Base-by-base conservation (phyloP, 2,113 vertebrate genomes). In the Istiophorus platypterus region DNA sequence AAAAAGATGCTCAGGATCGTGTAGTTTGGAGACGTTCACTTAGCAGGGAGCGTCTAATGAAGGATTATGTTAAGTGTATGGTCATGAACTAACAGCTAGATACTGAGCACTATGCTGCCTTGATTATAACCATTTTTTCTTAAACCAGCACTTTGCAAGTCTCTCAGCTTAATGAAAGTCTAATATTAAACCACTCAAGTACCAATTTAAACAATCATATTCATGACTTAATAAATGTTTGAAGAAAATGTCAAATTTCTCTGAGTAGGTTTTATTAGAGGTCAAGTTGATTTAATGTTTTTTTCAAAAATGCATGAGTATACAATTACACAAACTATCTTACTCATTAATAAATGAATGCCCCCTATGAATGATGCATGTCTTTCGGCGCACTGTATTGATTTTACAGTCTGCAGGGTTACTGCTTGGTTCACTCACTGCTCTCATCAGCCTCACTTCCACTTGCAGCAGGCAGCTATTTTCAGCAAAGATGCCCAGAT, bases 181-280 rank as follows among this genome's bases (percentile, higher is more conserved):
- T 29, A 58, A 57, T 26, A 47, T 1, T 20, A 72, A 47, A 42
- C 54, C 27, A 68, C 45, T 56, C 13, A 2, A 72, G 34, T 20
- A 29, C 15, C 39, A 5, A 7, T 73, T 52, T 26, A 57, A 24
- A 37, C 20, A 14, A 56, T 54, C 7, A 56, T 61, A 6, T 39
- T 56, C 39, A 75, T 26, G 29, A 45, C 52, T 71, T 70, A 34
- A 37, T 42, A 17, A 27, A 69, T 68, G 26, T 71, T 68, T 57
- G 41, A 63, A 72, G 7, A 24, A 64, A 31, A 64, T 66, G 9
- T 41, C 24, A 12, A 4, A 29, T 54, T 57, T 7, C 24, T 58
- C 9, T 78, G 37, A 51, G 24, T 26, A 18, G 75, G 20, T 31
- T 17, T 34, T 29, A 37, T 59, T n/a, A 27, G 20, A 56, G 39